Evolutionary conservation across 2,113 vertebrate species (phyloP).

Genomic region (Sinocyclocheilus anshuiensis): DNA sequence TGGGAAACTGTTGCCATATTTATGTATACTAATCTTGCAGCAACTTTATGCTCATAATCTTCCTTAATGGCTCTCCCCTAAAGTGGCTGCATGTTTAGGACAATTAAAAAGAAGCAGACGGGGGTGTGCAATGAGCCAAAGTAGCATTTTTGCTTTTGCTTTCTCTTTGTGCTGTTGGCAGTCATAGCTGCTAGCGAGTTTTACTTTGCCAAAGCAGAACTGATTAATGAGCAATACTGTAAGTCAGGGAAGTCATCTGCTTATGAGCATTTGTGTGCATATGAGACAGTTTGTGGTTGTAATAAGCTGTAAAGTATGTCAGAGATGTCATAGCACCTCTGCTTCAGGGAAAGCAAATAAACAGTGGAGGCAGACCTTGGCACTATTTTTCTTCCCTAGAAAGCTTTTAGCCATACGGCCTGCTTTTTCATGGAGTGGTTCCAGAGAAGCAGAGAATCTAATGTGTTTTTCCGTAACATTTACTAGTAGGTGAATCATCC

Average conservation of each 20-base stretch:
- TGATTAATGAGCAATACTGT: conserved; percentile 30
- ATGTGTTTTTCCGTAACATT: conserved; percentile 26
- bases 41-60: neutral
- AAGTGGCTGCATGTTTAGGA: conserved; percentile 14
- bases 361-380: conserved; percentile 14
- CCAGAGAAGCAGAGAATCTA: conserved; percentile 6
- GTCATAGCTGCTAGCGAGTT: neutral
- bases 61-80: neutral
- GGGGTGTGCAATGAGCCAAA: conserved; percentile 1
- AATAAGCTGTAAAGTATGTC: conserved; percentile 33
- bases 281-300: neutral
- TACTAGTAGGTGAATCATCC: neutral
- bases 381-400: conserved; percentile 14
- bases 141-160: conserved; percentile 22
- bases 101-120: conserved; percentile 31
- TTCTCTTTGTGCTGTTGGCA: conserved; percentile 35
- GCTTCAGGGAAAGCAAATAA: conserved; percentile 18
- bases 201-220: conserved; percentile 21
- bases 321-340: conserved; percentile 45
- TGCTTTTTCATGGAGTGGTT: conserved; percentile 19
- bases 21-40: neutral
- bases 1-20: neutral
- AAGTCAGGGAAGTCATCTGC: conserved; percentile 52
- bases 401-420: conserved; percentile 17
- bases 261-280: conserved; percentile 29